Percentiles rank a stretch among this genome's conserved stretches.
Evolutionary conservation across 2,113 vertebrate species (phyloP).

Genomic region (Callipepla squamata): DNA sequence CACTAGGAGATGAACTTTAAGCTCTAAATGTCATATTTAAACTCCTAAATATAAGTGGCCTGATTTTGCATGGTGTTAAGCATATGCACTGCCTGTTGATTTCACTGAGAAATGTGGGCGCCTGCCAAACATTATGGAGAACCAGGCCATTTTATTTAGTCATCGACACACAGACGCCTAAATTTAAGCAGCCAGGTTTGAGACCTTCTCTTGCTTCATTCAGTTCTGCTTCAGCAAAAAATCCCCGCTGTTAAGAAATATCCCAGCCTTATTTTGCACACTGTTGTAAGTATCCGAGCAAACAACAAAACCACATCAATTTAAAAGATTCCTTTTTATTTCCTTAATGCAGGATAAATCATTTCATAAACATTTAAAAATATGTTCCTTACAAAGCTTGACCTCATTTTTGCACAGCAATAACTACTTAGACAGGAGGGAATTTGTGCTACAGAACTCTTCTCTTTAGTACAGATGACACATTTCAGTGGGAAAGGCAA

Average conservation of each 20-base stretch:
- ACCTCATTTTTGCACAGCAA: constrained; percentile 10
- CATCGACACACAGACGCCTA: neutral
- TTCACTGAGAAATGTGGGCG: constrained; percentile 9
- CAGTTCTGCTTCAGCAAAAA: neutral
- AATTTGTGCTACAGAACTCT: constrained; percentile 9
- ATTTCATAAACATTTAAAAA: neutral
- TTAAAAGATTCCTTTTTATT: neutral
- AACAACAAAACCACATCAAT: neutral
- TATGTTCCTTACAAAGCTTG: neutral
- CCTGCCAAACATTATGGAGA: constrained; percentile 28
- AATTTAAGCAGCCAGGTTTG: neutral
- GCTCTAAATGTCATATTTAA: constrained; percentile 28
- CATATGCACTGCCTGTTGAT: constrained; percentile 20
- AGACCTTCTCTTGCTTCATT: neutral
- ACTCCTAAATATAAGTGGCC: constrained; percentile 33
- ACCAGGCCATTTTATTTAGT: constrained; percentile 11
- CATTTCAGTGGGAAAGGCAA: constrained; percentile 17
- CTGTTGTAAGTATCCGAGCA: neutral
- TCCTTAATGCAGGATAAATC: neutral
- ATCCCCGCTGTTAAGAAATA: neutral
- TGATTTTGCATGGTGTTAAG: constrained; percentile 26
- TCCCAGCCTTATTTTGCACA: neutral
- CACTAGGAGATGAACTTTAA: neutral
- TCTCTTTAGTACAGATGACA: constrained; percentile 10
- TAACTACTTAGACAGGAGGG: constrained; percentile 6